Evolutionary conservation across 2,888 invertebrate species (phyloP).

Genomic region (Noctua janthe): DNA sequence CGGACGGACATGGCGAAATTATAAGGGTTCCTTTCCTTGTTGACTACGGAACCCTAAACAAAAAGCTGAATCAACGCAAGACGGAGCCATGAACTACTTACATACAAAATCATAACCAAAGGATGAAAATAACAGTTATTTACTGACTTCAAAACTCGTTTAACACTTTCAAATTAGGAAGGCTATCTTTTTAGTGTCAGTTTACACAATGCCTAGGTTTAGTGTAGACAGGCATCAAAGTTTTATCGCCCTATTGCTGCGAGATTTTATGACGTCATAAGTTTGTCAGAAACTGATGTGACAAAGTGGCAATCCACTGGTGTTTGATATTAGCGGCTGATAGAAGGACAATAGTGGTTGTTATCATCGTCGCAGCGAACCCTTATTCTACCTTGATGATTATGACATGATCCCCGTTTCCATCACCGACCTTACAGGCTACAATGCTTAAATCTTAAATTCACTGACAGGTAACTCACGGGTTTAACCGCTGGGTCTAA

Average conservation of each 20-base stretch:
- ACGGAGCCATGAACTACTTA: neutral
- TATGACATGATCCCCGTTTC: neutral
- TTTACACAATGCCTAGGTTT: constrained; percentile 24
- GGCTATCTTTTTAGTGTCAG: constrained; percentile 31
- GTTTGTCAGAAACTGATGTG: neutral
- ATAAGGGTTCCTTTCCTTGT: no score
- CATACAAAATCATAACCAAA: neutral
- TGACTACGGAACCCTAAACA: neutral
- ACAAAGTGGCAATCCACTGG: neutral
- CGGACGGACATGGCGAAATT: no score
- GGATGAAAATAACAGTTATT: neutral
- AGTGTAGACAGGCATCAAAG: constrained; percentile 11
- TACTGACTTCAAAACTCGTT: neutral
- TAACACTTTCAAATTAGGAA: constrained; percentile 22
- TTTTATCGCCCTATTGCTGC: constrained; percentile 14
- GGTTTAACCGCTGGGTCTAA: neutral
- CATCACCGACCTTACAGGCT: neutral
- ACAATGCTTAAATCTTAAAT: neutral
- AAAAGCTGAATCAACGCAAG: neutral
- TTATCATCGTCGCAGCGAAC: neutral
- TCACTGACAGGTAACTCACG: neutral
- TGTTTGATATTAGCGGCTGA: neutral
- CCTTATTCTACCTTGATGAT: neutral
- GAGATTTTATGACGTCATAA: constrained; percentile 28
- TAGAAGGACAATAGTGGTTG: neutral